Percentiles rank a stretch among this genome's conserved stretches.
These are phyloP conservation scores for Rhopilema esculentum DNA, from an alignment of 30 jellyfish, hydroid and myxozoan species.

Conservation along the genomic window DNA sequence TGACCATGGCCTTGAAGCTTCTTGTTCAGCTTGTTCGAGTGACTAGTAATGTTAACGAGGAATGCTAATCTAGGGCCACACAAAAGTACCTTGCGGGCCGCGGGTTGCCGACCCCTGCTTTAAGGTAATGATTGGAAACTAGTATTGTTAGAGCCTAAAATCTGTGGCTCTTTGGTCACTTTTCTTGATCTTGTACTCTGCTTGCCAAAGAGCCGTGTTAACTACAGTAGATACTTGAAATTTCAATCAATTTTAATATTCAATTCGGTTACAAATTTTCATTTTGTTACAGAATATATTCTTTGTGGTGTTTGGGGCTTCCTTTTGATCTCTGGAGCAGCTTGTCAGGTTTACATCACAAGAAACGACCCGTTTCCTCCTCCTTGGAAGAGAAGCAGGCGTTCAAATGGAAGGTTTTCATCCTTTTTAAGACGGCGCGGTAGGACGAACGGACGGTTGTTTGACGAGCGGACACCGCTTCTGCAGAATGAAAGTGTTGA, in stretches of 20 bases:
- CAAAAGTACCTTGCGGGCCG: no score
- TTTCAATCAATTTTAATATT: no score
- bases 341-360: slow-evolving; percentile 32
- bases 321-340: slow-evolving; percentile 41
- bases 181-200: no score
- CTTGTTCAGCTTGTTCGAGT: no score
- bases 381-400: slow-evolving; percentile 18
- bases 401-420: not conserved
- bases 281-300: slow-evolving; percentile 27
- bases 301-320: slow-evolving; percentile 68
- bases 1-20: no score
- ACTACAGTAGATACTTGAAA: no score
- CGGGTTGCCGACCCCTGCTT: not conserved
- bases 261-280: not conserved
- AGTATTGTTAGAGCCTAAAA: no score
- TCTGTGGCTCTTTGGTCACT: no score
- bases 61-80: no score
- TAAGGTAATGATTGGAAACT: no score
- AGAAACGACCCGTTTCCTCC: slow-evolving; percentile 50
- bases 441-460: not conserved
- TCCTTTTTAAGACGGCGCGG: slow-evolving; percentile 14
- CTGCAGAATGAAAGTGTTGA: slow-evolving; percentile 16
- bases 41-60: no score
- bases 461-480: slow-evolving; percentile 51
- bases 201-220: no score